These are phyloP conservation scores for Oceanodroma tethys DNA, from an alignment of 2,113 vertebrate species.

Conservation along the genomic window DNA sequence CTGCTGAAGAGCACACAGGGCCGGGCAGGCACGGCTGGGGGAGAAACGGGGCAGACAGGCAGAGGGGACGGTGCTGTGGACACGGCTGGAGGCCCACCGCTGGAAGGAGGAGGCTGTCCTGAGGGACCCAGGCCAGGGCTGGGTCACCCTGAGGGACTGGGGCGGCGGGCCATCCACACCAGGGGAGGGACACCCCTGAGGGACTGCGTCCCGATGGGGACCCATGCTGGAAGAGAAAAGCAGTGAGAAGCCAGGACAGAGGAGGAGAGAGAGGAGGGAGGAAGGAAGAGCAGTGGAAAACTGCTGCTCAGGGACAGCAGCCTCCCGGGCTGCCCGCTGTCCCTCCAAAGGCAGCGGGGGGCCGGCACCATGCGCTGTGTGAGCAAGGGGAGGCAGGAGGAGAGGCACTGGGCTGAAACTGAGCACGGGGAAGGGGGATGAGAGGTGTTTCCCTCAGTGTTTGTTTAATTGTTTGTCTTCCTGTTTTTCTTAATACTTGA, in stretches of 20 bases:
- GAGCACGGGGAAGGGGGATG: neutral
- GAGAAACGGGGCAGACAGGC: neutral
- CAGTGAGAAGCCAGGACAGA: neutral
- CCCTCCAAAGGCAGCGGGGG: neutral
- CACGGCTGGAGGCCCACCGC: rapidly evolving
- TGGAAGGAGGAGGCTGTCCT: neutral
- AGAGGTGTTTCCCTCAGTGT: neutral
- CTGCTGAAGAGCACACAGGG: neutral
- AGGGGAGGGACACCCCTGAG: no score
- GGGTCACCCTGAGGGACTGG: no score
- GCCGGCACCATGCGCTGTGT: rapidly evolving
- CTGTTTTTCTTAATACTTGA: neutral
- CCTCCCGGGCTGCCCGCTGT: neutral
- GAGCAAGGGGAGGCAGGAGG: neutral
- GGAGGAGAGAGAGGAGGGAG: neutral
- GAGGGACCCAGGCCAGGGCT: rapidly evolving
- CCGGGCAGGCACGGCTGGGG: rapidly evolving
- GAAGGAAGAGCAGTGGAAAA: neutral
- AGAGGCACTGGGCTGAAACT: neutral
- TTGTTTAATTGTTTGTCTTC: neutral
- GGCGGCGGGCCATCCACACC: rapidly evolving
- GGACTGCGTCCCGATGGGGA: rapidly evolving
- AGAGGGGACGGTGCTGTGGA: neutral
- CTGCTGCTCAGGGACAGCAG: rapidly evolving
- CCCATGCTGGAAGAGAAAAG: neutral